Evolutionary conservation across 2,113 vertebrate genomes (phyloP), one percentile per base, ranked within the genome.

Genomic region (Ranitomeya imitator): DNA sequence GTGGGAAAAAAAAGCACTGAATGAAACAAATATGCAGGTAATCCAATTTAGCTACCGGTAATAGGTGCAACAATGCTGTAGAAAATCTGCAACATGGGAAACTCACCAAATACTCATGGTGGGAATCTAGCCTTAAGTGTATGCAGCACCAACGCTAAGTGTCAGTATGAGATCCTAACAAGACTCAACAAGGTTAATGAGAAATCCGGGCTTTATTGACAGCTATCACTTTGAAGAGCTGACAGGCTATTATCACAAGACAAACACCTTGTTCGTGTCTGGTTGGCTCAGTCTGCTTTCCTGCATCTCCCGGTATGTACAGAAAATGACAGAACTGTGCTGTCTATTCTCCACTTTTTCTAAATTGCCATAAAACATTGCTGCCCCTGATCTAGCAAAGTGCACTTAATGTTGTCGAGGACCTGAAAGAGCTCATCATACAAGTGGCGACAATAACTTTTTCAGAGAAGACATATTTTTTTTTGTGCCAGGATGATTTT

Each of bases 361-460:
- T 67, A 79, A 86, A 86, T 55, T 87, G 65, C 65, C 19, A 60
- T 69, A 73, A 71, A 81, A 86, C 60, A 71, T 31, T 73, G 45
- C 61, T 82, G 51, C 86, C 65, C 63, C 12, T 73, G 19, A 67
- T 82, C 55, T 81, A 79, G 23, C 37, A 63, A 86, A 83, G 87
- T 87, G 79, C 71, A 78, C 73, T 78, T 52, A 57, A 77, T 85
- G 61, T 83, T 78, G 23, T 37, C 10, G 23, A 82, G 82, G 57
- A 90, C 91, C 90, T 92, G 89, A 91, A 92, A 92, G 90, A 89
- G 78, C 90, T 85, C 92, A 86, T 89, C 87, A 83, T 84, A 83
- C 83, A 92, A 90, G 52, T 90, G 90, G 79, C 90, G 93, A 52
- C 51, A 90, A 81, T 82, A 90, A 79, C 54, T 88, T 90, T 76